phyloP scores from a whole-genome alignment of 1,140 invertebrate genomes.

The Zaprionus tsacasi region DNA sequence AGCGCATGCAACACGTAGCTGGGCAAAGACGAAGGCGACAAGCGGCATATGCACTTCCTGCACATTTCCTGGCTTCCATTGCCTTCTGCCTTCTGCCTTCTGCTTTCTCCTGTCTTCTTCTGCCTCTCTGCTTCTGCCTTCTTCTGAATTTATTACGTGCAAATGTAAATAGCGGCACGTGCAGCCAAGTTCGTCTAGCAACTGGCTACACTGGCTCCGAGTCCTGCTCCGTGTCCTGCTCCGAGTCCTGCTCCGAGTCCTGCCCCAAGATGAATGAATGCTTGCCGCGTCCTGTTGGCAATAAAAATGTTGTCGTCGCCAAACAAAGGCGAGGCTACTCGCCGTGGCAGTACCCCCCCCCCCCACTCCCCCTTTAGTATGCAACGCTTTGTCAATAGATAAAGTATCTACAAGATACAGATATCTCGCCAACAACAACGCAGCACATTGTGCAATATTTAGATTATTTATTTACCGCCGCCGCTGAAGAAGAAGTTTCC shows the following conservation, averaged over 20 bases:
- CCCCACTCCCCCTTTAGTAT: constrained; percentile 5
- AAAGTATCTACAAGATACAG: constrained; percentile 60
- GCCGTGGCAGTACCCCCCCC: not conserved
- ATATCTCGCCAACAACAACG: constrained; percentile 31
- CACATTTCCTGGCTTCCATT: constrained; percentile 62
- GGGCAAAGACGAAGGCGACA: constrained; percentile 27
- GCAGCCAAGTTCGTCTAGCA: constrained; percentile 36
- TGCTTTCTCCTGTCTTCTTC: constrained; percentile 44
- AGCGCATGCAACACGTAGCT: constrained; percentile 70
- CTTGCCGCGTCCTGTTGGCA: constrained; percentile 26
- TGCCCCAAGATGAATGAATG: constrained; percentile 10
- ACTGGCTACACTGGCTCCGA: constrained; percentile 10
- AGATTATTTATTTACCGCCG: constrained; percentile 51
- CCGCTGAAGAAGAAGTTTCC: constrained; percentile 4
- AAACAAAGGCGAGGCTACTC: constrained; percentile 66
- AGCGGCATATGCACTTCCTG: constrained; percentile 73
- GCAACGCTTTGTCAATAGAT: constrained; percentile 68
- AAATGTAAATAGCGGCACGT: constrained; percentile 83
- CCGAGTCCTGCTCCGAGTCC: not conserved
- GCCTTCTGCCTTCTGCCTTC: not conserved
- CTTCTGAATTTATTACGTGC: constrained; percentile 80
- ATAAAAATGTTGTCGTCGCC: constrained; percentile 71
- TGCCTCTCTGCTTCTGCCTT: not conserved
- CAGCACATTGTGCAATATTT: constrained; percentile 47
- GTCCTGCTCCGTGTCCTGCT: constrained; percentile 5